Conservation (phyloP, 2,797 vertebrate genomes). For the Pteronotus mesoamericanus region DNA sequence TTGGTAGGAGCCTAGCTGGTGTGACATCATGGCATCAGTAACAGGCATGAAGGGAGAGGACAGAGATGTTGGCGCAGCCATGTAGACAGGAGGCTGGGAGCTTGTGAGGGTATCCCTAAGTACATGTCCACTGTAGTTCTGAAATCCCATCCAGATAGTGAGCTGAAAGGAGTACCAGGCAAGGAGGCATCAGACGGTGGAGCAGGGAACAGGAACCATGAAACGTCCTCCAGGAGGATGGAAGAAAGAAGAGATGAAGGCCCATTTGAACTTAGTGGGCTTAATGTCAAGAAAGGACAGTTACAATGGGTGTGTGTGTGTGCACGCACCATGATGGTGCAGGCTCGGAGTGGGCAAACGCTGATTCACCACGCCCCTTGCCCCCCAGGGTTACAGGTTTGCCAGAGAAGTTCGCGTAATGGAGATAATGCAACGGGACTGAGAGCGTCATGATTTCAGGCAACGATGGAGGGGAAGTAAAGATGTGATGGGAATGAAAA, state of each 20-base stretch:
- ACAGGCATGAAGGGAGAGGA: not conserved
- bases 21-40: not conserved
- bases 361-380: not conserved
- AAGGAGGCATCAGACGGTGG: not conserved
- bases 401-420: not conserved
- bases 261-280: not conserved
- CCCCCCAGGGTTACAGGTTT: not conserved
- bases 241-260: not conserved
- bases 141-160: not conserved
- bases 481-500: not conserved
- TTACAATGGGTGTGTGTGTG: not conserved
- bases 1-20: too few species aligned
- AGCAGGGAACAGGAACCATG: not conserved
- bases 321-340: not conserved
- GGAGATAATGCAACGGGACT: not conserved
- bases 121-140: not conserved
- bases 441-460: not conserved
- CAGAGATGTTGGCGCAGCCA: not conserved
- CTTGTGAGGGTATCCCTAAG: not conserved
- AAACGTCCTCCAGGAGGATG: not conserved
- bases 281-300: not conserved
- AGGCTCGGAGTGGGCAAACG: not conserved
- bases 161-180: not conserved
- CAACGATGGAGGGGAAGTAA: not conserved
- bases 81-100: not conserved